Evolutionary conservation across 1,140 invertebrate genomes (phyloP).

Genomic region (Drosophila nebulosa): DNA sequence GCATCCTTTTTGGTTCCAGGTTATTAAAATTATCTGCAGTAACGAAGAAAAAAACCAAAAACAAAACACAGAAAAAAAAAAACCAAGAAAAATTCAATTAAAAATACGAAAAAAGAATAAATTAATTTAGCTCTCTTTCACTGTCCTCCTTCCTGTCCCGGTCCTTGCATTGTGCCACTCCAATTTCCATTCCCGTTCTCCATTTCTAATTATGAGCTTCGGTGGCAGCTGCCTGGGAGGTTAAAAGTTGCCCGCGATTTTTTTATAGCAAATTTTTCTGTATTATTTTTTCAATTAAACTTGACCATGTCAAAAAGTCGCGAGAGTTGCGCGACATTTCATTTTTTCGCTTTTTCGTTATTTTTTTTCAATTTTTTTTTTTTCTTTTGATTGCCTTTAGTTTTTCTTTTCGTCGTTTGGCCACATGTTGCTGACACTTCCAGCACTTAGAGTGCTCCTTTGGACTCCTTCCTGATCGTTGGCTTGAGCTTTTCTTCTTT

Average conservation of each 20-base stretch:
- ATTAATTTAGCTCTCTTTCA: slow-evolving; percentile 59
- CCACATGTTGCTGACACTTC: slow-evolving; percentile 77
- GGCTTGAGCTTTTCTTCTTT: not conserved
- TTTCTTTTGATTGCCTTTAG: slow-evolving; percentile 45
- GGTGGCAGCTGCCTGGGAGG: slow-evolving; percentile 67
- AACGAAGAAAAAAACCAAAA: slow-evolving; percentile 25
- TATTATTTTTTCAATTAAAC: slow-evolving; percentile 77
- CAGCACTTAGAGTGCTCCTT: slow-evolving; percentile 35
- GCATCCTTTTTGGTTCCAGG: slow-evolving; percentile 61
- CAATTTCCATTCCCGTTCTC: not conserved
- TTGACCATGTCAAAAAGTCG: slow-evolving; percentile 71
- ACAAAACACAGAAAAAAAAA: slow-evolving; percentile 6
- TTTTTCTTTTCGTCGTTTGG: slow-evolving; percentile 41
- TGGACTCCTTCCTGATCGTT: not conserved
- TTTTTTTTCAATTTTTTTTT: slow-evolving; percentile 17
- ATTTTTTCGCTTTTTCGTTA: slow-evolving; percentile 32
- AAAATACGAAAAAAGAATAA: slow-evolving; percentile 70
- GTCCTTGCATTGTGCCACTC: slow-evolving; percentile 7
- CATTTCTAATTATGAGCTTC: slow-evolving; percentile 74
- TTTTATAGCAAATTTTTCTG: slow-evolving; percentile 60
- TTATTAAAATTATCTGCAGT: slow-evolving; percentile 72
- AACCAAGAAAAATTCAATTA: slow-evolving; percentile 56
- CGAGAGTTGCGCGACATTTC: slow-evolving; percentile 44
- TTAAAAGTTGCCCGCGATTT: slow-evolving; percentile 52
- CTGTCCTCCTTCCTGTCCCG: not conserved